phyloP scores from a whole-genome alignment of 2,113 vertebrate genomes.

The Carassius auratus region DNA sequence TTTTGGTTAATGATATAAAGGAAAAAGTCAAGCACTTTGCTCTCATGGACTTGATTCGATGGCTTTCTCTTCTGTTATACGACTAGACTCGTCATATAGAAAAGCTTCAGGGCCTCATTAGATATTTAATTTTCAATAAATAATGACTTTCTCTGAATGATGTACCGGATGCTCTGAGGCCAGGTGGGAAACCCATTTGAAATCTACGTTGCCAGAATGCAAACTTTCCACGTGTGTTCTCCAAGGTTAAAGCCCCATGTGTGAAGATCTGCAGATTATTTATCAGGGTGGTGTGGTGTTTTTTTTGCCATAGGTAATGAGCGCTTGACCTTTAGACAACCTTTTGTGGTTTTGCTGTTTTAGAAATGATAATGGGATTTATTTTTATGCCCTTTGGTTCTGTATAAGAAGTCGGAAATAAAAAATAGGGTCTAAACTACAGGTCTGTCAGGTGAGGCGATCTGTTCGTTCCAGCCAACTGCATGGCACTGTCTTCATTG shows the following conservation, averaged over 20 bases:
- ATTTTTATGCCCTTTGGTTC: constrained; percentile 51
- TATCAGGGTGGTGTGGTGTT: constrained; percentile 50
- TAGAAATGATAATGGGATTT: constrained; percentile 55
- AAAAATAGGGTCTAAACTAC: constrained; percentile 18
- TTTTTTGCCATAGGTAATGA: constrained; percentile 19
- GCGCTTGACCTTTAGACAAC: constrained; percentile 38
- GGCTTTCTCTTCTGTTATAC: constrained; percentile 60
- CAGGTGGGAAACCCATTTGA: constrained; percentile 69
- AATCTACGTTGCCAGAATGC: constrained; percentile 57
- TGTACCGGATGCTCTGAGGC: constrained; percentile 59
- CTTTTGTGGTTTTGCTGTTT: constrained; percentile 52
- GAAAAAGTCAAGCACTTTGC: constrained; percentile 13
- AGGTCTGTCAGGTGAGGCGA: constrained; percentile 40
- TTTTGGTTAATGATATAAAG: constrained; percentile 39
- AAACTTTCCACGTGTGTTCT: constrained; percentile 63
- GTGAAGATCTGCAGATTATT: constrained; percentile 58
- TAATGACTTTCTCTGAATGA: constrained; percentile 66
- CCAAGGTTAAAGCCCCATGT: constrained; percentile 58
- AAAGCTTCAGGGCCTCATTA: constrained; percentile 65
- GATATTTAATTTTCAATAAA: constrained; percentile 69
- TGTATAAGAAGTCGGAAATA: constrained; percentile 33
- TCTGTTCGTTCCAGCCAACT: not conserved
- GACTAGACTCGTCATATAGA: constrained; percentile 48
- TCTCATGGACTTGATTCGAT: constrained; percentile 41
- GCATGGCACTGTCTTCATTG: constrained; percentile 19